Base-by-base conservation (phyloP, 2,113 vertebrate species). In the Phocoena sinus region DNA sequence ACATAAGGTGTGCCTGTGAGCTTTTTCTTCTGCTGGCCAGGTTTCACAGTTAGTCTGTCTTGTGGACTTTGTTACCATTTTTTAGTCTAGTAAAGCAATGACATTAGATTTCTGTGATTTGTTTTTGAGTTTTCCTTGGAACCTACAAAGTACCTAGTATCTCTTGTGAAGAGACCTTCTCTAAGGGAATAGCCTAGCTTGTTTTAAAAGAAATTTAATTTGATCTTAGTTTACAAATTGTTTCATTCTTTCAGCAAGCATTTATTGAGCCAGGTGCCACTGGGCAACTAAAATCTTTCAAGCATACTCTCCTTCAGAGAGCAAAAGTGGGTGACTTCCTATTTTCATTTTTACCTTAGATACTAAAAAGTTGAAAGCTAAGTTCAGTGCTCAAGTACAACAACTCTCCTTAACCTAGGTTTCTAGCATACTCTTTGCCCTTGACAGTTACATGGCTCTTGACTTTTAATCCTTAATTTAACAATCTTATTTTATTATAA, bases 401-500 rank as follows among this genome's bases (percentile, higher is more conserved):
- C 13, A 79, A 70, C 53, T 94, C 11, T 83, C 74, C 18, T 97
- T 87, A 80, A 79, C 36, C 26, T 92, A 25, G 26, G 12, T 91
- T 88, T 91, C 38, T 91, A 73, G 25, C 68, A 68, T 70, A 38
- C 76, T 88, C 38, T 84, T 95, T 77, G 62, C 50, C 79, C 68
- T 62, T 92, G 65, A 76, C 17, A 71, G 18, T 86, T 89, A 58
- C 26, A 36, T 92, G 50, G 28, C 38, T 71, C 38, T 58, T 93
- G n/a, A 80, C 11, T 17, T 81, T 77, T 82, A 74, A 86, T 88
- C 53, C 17, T 97, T 90, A 68, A 82, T 96, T 96, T 94, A 79
- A 41, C 13, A 82, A 38, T 68, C 58, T 47, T 56, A 77, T 87
- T 90, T 95, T 65, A 71, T 84, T 62, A 88, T 74, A 91, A 89